Evolutionary conservation across 2,888 invertebrate species (phyloP).

Genomic region (Meiosimyza platycephala): DNA sequence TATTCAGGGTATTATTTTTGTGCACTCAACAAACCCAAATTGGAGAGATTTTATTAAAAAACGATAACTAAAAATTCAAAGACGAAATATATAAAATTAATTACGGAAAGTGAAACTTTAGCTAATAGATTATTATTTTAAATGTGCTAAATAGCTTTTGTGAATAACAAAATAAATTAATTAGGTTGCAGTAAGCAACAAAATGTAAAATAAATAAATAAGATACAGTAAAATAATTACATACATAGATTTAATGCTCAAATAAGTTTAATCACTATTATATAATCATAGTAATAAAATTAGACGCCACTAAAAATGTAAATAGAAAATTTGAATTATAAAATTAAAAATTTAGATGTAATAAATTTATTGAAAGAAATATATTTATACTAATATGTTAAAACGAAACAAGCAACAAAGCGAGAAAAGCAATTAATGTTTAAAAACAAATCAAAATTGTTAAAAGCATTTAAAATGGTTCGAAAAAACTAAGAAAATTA

Average conservation of each 20-base stretch:
- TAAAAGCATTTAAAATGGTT: not conserved
- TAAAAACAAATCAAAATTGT: not conserved
- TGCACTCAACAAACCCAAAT: slow-evolving; percentile 65
- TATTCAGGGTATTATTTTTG: slow-evolving; percentile 67
- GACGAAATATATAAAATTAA: slow-evolving; percentile 37
- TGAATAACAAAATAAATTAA: not conserved
- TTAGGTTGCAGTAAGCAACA: not conserved
- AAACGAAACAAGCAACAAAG: not conserved
- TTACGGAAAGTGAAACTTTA: slow-evolving; percentile 6
- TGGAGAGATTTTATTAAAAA: slow-evolving; percentile 62
- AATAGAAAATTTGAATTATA: not conserved
- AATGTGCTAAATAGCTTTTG: slow-evolving; percentile 28
- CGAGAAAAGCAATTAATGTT: not conserved
- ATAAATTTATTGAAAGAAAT: slow-evolving; percentile 5
- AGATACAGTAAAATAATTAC: slow-evolving; percentile 5
- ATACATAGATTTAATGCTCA: slow-evolving; percentile 33
- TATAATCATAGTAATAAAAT: slow-evolving; percentile 3
- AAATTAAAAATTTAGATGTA: slow-evolving; percentile 1
- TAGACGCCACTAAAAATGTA: slow-evolving; percentile 21
- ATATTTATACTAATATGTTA: not conserved
- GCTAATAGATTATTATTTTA: slow-evolving; percentile 8
- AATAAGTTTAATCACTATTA: slow-evolving; percentile 26
- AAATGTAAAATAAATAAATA: not conserved
- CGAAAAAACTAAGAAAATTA: too few relatives aligned
- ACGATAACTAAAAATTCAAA: slow-evolving; percentile 15